Evolutionary conservation across 2,113 vertebrate genomes (phyloP).

Genomic region (Diglossa brunneiventris): DNA sequence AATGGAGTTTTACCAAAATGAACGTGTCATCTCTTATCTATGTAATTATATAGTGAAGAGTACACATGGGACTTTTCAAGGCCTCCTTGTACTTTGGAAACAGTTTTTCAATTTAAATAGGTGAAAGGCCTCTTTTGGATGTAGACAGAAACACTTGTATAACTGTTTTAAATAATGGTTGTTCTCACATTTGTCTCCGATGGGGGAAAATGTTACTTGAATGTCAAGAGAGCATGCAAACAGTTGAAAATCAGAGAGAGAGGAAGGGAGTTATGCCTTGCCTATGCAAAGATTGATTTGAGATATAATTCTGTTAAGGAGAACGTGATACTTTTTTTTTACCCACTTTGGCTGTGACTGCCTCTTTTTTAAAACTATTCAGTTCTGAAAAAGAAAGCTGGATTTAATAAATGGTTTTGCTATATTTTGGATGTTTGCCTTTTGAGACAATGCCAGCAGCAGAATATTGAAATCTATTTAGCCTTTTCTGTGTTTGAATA

Average conservation of each 20-base stretch:
- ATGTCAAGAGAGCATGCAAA: neutral
- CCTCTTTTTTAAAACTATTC: neutral
- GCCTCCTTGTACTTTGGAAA: neutral
- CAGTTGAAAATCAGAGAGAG: neutral
- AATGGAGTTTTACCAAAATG: slow-evolving; percentile 2
- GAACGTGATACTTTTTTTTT: neutral
- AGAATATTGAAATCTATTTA: neutral
- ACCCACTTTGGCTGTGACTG: neutral
- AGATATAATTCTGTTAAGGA: neutral
- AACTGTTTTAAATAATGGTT: neutral
- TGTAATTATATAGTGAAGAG: neutral
- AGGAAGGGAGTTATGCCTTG: neutral
- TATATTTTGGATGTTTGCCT: neutral
- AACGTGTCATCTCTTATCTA: slow-evolving; percentile 31
- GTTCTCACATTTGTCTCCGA: neutral
- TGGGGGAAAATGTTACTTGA: neutral
- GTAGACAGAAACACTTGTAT: neutral
- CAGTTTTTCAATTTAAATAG: slow-evolving; percentile 22
- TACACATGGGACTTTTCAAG: slow-evolving; percentile 10
- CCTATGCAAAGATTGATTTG: neutral
- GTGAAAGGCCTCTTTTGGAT: neutral
- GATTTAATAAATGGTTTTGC: neutral
- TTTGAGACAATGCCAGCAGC: neutral
- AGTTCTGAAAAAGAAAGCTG: neutral
- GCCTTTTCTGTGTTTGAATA: neutral